Conservation (phyloP, 2,113 vertebrate species). For the Hemibagrus wyckioides region DNA sequence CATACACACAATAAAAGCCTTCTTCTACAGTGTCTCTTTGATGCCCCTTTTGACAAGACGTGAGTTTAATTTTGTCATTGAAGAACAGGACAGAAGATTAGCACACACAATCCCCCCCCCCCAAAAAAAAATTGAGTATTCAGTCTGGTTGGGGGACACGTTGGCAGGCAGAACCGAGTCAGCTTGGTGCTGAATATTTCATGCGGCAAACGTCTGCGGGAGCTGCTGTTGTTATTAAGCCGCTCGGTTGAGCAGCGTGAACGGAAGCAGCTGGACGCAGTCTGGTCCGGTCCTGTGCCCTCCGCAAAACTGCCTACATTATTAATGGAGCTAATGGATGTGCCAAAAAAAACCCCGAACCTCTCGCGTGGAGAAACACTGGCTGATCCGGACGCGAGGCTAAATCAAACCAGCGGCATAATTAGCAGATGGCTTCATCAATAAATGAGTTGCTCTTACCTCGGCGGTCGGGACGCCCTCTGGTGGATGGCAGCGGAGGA, state of each 20-base stretch:
- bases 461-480: slow-evolving; percentile 92
- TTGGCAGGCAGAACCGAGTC: slow-evolving; percentile 28
- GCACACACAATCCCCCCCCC: background rate
- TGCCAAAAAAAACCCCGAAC: slow-evolving; percentile 66
- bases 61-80: slow-evolving; percentile 15
- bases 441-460: slow-evolving; percentile 74
- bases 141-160: background rate
- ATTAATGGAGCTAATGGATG: slow-evolving; percentile 69
- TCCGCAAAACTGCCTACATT: slow-evolving; percentile 73
- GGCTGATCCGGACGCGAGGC: slow-evolving; percentile 64
- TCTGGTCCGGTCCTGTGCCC: slow-evolving; percentile 60
- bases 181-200: slow-evolving; percentile 39
- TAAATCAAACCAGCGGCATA: slow-evolving; percentile 72
- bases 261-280: slow-evolving; percentile 67
- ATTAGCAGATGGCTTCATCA: slow-evolving; percentile 69
- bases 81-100: slow-evolving; percentile 20
- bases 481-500: slow-evolving; percentile 90
- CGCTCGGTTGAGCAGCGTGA: slow-evolving; percentile 53
- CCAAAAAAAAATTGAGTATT: background rate
- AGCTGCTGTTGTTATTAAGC: slow-evolving; percentile 65
- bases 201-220: slow-evolving; percentile 55
- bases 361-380: slow-evolving; percentile 68
- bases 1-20: slow-evolving; percentile 16
- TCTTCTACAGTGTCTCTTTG: slow-evolving; percentile 41
- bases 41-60: slow-evolving; percentile 7